Evolutionary conservation across 2,113 vertebrate species (phyloP).

Genomic region (Hypocryptadius cinnamomeus): DNA sequence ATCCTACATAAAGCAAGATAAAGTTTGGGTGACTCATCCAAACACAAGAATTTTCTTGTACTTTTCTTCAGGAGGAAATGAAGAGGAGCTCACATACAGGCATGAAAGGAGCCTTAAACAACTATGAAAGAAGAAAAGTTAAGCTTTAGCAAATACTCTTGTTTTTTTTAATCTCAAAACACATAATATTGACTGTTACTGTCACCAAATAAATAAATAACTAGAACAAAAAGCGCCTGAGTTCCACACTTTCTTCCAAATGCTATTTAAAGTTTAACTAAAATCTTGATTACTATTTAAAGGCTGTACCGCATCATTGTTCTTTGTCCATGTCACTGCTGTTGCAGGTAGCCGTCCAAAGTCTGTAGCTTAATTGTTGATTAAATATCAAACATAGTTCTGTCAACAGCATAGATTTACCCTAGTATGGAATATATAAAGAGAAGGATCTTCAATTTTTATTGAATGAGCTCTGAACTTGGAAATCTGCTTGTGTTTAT

Average conservation of each 20-base stretch:
- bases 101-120: neutral
- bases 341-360: neutral
- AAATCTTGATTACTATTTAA: neutral
- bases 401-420: neutral
- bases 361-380: neutral
- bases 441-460: neutral
- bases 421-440: neutral
- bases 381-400: neutral
- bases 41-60: neutral
- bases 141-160: neutral
- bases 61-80: neutral
- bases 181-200: neutral
- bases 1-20: neutral
- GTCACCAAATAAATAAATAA: neutral
- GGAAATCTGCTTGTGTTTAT: neutral
- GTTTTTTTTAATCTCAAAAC: neutral
- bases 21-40: conserved; percentile 5
- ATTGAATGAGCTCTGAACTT: neutral
- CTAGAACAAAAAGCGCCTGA: neutral
- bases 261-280: conserved; percentile 27
- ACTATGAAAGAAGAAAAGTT: neutral
- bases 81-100: neutral
- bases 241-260: neutral
- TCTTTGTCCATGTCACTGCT: neutral
- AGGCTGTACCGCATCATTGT: neutral